Evolutionary conservation across 2,888 invertebrate genomes (phyloP).

Genomic region (Hydrotaea diabolus): DNA sequence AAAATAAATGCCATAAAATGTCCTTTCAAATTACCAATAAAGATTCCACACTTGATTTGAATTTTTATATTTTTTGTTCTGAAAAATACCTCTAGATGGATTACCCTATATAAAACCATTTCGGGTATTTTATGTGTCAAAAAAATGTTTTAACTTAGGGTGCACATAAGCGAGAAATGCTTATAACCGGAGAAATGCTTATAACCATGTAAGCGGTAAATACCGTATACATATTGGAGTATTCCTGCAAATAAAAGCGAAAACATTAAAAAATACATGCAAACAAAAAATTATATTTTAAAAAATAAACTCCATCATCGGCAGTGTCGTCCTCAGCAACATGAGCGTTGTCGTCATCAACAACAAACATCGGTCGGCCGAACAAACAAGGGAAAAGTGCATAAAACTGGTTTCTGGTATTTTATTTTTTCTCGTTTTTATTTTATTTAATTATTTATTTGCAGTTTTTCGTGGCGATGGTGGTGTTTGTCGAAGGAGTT

Average conservation of each 20-base stretch:
- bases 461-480: neutral
- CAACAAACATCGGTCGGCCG: slow-evolving; percentile 30
- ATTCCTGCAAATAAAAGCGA: slow-evolving; percentile 56
- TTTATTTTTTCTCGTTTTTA: neutral
- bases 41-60: too few relatives aligned
- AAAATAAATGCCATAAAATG: too few relatives aligned
- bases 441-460: neutral
- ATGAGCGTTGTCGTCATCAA: neutral
- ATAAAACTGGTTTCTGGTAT: slow-evolving; percentile 55
- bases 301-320: slow-evolving; percentile 46
- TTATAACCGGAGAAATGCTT: too few relatives aligned
- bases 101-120: too few relatives aligned
- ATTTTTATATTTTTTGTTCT: too few relatives aligned
- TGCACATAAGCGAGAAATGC: too few relatives aligned
- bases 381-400: slow-evolving; percentile 29
- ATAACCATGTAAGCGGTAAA: too few relatives aligned
- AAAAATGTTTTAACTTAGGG: too few relatives aligned
- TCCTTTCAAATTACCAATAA: too few relatives aligned
- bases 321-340: neutral
- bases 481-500: neutral
- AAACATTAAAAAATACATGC: slow-evolving; percentile 40
- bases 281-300: slow-evolving; percentile 23
- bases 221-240: neutral
- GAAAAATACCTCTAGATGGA: too few relatives aligned
- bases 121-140: too few relatives aligned